Evolutionary conservation across 2,113 vertebrate species (phyloP).

Genomic region (Podocnemis expansa): DNA sequence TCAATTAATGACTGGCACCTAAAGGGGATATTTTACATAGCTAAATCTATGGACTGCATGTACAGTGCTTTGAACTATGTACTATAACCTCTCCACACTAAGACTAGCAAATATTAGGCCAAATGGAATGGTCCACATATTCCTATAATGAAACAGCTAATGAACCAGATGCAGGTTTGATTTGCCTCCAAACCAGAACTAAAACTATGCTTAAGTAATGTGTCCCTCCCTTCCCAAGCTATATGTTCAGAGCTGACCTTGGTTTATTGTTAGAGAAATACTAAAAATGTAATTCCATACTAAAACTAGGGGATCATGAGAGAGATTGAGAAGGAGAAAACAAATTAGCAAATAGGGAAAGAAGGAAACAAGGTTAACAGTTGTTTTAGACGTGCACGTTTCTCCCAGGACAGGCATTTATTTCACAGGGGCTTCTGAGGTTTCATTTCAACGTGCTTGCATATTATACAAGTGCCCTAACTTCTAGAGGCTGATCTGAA

Average conservation of each 20-base stretch:
- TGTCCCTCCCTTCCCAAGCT: neutral
- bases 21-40: neutral
- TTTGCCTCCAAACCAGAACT: neutral
- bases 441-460: neutral
- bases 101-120: neutral
- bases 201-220: neutral
- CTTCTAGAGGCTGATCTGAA: neutral
- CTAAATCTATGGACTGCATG: neutral
- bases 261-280: neutral
- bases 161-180: neutral
- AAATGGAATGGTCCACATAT: neutral
- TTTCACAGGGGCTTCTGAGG: neutral
- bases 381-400: accelerated
- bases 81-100: neutral
- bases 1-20: neutral
- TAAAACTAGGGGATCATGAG: neutral
- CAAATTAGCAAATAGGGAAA: neutral
- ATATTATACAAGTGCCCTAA: neutral
- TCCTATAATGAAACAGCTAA: neutral
- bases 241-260: neutral
- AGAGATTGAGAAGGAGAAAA: neutral
- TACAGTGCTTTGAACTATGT: neutral
- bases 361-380: neutral
- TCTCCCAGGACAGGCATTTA: neutral
- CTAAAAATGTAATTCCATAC: neutral